Percentiles rank a stretch among this genome's conserved stretches.
These are phyloP conservation scores for Coecobrya sp. DNA, from an alignment of 2,888 invertebrate species.

Conservation along the genomic window DNA sequence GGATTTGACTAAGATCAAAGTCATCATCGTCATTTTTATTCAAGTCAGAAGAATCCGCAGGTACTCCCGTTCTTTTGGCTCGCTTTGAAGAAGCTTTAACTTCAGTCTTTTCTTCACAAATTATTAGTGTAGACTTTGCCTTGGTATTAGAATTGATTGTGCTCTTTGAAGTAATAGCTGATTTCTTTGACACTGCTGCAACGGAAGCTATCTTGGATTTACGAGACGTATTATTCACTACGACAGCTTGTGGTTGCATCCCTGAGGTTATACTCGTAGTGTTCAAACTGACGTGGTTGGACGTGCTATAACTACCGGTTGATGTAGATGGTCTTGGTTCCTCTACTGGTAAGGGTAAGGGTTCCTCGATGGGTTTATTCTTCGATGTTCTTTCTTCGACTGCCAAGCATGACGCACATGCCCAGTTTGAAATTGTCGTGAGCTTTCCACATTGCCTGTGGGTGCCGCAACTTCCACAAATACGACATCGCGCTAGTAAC, in stretches of 20 bases:
- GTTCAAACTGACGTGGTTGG: no score
- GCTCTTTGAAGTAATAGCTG: neutral
- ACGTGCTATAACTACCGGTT: no score
- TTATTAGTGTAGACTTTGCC: neutral
- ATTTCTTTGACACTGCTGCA: neutral
- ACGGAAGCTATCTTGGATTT: neutral
- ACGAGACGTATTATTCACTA: neutral
- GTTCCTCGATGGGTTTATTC: neutral
- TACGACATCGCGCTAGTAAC: constrained; percentile 89
- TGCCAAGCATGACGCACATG: constrained; percentile 88
- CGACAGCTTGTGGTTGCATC: neutral
- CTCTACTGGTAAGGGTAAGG: neutral
- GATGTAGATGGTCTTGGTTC: neutral
- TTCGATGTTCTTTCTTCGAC: constrained; percentile 76
- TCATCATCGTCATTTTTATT: neutral
- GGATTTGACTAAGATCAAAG: constrained; percentile 54
- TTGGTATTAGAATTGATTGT: neutral
- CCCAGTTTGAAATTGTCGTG: constrained; percentile 88
- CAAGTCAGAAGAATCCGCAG: neutral
- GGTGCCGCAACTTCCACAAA: constrained; percentile 90
- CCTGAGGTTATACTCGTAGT: no score
- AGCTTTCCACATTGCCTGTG: constrained; percentile 89
- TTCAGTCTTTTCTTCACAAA: neutral
- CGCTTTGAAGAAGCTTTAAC: neutral
- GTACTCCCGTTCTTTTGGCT: neutral